Percentiles rank a stretch among this genome's conserved stretches.
These are phyloP conservation scores for Sarcophaga carnaria DNA, from an alignment of 2,888 invertebrate genomes.

Conservation along the genomic window DNA sequence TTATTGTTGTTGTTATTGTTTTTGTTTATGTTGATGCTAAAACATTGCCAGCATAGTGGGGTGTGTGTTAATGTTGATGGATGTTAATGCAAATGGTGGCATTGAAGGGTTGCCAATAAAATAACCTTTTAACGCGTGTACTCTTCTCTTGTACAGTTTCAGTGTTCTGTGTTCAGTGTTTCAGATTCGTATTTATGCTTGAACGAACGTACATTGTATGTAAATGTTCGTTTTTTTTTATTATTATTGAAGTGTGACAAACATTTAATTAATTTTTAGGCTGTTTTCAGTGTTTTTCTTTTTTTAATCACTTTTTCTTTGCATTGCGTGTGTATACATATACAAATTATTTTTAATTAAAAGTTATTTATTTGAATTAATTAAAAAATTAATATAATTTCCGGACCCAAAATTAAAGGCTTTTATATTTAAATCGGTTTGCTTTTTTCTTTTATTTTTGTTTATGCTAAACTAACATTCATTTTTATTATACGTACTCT, in stretches of 20 bases:
- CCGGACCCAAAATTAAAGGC: conserved; percentile 18
- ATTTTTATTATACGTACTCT: neutral
- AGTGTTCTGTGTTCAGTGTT: conserved; percentile 34
- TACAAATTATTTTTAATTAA: conserved; percentile 32
- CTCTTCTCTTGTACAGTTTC: conserved; percentile 49
- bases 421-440: neutral
- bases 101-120: conserved; percentile 72
- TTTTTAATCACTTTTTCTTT: neutral
- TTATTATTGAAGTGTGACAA: conserved; percentile 69
- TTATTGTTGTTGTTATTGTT: neutral
- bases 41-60: neutral
- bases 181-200: conserved; percentile 8
- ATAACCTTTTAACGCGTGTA: conserved; percentile 71
- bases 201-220: conserved; percentile 7
- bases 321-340: conserved; percentile 8
- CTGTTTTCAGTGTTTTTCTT: neutral
- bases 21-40: neutral
- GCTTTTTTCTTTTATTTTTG: neutral
- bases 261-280: conserved; percentile 63
- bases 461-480: neutral
- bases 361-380: conserved; percentile 33
- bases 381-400: conserved; percentile 44
- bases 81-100: conserved; percentile 63
- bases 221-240: conserved; percentile 53
- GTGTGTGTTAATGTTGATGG: conserved; percentile 35